phyloP scores from a whole-genome alignment of 2,888 invertebrate genomes.

The Diaphora mendica region DNA sequence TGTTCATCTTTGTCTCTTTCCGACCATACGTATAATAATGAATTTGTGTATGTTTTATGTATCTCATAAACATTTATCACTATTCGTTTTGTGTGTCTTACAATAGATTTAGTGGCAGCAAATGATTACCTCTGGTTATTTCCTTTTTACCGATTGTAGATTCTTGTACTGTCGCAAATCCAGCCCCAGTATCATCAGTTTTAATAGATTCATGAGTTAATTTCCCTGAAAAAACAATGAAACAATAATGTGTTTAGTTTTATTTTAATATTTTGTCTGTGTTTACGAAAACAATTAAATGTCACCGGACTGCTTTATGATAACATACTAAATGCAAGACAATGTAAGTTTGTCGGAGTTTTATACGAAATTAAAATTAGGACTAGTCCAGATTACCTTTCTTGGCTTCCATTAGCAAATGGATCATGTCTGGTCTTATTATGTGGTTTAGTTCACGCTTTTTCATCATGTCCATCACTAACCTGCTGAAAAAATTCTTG shows the following conservation, averaged over 20 bases:
- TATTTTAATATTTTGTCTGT: not conserved
- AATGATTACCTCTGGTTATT: conserved; percentile 14
- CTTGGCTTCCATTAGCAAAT: conserved; percentile 84
- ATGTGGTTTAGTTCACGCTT: conserved; percentile 68
- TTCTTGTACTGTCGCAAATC: conserved; percentile 26
- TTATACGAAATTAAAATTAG: not conserved
- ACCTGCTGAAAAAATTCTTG: conserved; percentile 62
- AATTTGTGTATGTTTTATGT: not conserved
- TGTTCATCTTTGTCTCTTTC: too few species aligned
- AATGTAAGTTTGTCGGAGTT: not conserved
- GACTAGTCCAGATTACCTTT: conserved; percentile 61
- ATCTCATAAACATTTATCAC: not conserved
- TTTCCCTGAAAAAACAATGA: conserved; percentile 14
- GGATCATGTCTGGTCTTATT: conserved; percentile 84
- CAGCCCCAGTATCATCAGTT: conserved; percentile 10
- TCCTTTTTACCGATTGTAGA: conserved; percentile 16
- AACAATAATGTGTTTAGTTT: not conserved
- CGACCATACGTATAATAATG: too few species aligned
- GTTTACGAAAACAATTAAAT: not conserved
- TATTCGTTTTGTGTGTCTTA: too few species aligned
- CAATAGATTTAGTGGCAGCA: not conserved
- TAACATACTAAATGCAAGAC: not conserved
- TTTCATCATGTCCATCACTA: conserved; percentile 72
- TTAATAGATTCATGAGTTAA: conserved; percentile 13
- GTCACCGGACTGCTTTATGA: not conserved